Evolutionary conservation across 2,888 invertebrate species (phyloP), one percentile per base, ranked within the genome.

Genomic region (Heteromurus nitidus): DNA sequence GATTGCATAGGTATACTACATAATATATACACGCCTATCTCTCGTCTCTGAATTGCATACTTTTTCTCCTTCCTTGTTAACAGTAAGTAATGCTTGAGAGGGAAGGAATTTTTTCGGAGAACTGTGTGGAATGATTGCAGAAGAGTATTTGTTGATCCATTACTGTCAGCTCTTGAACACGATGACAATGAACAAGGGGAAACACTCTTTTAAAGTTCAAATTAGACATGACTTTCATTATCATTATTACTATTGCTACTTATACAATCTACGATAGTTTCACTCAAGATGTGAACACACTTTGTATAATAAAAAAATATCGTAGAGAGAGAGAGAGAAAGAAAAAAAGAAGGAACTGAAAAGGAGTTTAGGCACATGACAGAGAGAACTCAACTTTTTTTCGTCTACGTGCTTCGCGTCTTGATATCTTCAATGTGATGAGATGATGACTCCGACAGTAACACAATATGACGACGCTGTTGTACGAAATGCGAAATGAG

Each of bases 101-200:
- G 16, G 60, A 47, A 68, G 16, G 75, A 75, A 68, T 76, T 68
- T 65, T 76, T 76, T 60, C 68, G 68, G 68, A 55, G 60, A 76
- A 68, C 30, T 47, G 7, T 36, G 28, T 47, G 30, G 55, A 76
- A 76, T 68, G 68, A 68, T 55, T 55, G 60, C 47, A 50, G n/a
- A n/a, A n/a, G 68, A 68, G 60, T 24, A 60, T 76, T 60, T 76
- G 76, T 76, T 67, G 76, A 68, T 76, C 76, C 67, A 76, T 76
- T 76, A 67, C 67, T 75, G 75, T 75, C 42, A 65, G 26, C 42
- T 65, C 65, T 24, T 42, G 24, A 65, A 24, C 55, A 55, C 55
- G 55, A 55, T 55, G 55, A 55, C 55, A 55, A 55, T 55, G 55
- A 55, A 20, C 22, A 55, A 24, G 24, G 55, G 20, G 55, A 55